Base-by-base conservation (phyloP, 2,113 vertebrate species). In the Cisticola juncidis region DNA sequence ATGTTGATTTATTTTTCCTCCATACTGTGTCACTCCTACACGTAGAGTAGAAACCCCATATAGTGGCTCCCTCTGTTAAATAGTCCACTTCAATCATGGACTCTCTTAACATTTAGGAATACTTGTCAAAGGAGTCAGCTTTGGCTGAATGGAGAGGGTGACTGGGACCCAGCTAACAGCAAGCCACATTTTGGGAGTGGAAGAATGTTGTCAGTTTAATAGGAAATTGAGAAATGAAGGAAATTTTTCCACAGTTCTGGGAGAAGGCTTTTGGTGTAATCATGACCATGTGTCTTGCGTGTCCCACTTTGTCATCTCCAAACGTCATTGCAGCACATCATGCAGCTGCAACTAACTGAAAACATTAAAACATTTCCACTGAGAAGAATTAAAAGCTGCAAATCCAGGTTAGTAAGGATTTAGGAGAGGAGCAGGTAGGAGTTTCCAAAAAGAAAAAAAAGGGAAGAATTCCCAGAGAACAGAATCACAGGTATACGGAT, bases 141-240 rank as follows among this genome's bases (percentile, higher is more conserved):
- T 58, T 91, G 72, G 14, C 25, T 58, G 54, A 70, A 61, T 68
- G 40, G 12, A 68, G 17, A 85, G 20, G 14, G 22, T 81, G 70
- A 68, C n/a, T 86, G 47, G 42, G 65, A 40, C 22, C 5, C 28
- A 76, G 45, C 33, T 90, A 93, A 80, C 4, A 53, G 10, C 31
- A 53, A 2, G 36, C 2, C 33, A 54, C 8, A 88, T 73, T 47
- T 3, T 69, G 44, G 47, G 71, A 83, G 18, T 82, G 58, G 68
- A 95, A 88, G 18, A 90, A 83, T 48, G 51, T 45, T 82, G 44
- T 86, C 74, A 58, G 35, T 57, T 88, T 81, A 47, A 70, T 36
- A 60, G 71, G 35, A 94, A 86, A 96, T 70, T 93, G 74, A 82
- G 81, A 90, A 94, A 97, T 57, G 0, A 80, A 90, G 71, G 51